Conservation (phyloP, 2,888 invertebrate genomes). For the Nephrotoma flavescens region DNA sequence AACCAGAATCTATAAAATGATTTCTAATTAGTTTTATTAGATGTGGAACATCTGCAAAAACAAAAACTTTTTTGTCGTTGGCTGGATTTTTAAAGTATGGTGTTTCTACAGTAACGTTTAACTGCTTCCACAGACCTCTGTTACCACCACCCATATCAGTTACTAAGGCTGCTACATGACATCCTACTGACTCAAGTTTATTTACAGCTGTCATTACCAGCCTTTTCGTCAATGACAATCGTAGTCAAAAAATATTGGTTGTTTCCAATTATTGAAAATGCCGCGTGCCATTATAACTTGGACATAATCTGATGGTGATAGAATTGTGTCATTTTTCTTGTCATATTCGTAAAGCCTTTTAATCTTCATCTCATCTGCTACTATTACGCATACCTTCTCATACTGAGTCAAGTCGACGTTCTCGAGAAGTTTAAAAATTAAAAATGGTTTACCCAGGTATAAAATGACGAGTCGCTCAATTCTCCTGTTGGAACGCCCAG, state of each 20-base stretch:
- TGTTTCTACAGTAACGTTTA: too few relatives aligned
- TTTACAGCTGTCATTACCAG: conserved; percentile 8
- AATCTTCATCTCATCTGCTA: conserved; percentile 11
- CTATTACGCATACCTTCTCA: conserved; percentile 8
- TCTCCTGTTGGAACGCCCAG: background rate
- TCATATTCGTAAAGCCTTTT: conserved; percentile 10
- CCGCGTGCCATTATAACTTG: conserved; percentile 11
- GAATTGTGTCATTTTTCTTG: conserved; percentile 6
- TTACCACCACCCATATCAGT: conserved; percentile 5
- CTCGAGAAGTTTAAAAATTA: background rate
- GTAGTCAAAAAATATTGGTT: conserved; percentile 6
- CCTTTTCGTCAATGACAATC: conserved; percentile 5
- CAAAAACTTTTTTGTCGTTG: too few relatives aligned
- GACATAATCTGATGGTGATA: conserved; percentile 8
- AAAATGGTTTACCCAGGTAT: background rate
- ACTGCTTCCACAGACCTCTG: background rate
- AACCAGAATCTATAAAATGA: background rate
- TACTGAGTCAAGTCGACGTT: conserved; percentile 8
- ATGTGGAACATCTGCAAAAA: too few relatives aligned
- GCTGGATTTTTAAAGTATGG: too few relatives aligned
- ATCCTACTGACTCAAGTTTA: conserved; percentile 8
- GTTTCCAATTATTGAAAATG: conserved; percentile 6
- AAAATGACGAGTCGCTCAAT: background rate
- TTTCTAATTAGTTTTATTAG: too few relatives aligned
- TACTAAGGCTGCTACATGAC: background rate